Percentiles rank a stretch among this genome's conserved stretches.
These are phyloP conservation scores for Meteorus colon DNA, from an alignment of 2,888 invertebrate species.

Conservation along the genomic window DNA sequence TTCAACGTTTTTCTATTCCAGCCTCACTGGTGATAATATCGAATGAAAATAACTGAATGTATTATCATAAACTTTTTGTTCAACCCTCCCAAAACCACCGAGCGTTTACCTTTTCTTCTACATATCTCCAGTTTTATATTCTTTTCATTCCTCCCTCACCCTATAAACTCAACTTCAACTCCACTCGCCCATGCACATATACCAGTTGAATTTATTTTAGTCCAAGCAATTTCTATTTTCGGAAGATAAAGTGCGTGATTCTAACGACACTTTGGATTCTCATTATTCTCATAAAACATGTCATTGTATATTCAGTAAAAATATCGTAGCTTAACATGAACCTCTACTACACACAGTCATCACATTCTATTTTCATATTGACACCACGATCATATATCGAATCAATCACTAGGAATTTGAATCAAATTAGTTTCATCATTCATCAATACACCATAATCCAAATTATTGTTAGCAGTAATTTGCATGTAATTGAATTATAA, in stretches of 20 bases:
- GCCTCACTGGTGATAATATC: neutral
- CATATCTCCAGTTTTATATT: neutral
- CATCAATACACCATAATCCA: neutral
- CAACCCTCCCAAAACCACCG: neutral
- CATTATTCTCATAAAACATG: neutral
- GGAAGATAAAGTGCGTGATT: constrained; percentile 6
- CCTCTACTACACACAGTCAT: neutral
- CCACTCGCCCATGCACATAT: constrained; percentile 4
- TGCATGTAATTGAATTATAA: neutral
- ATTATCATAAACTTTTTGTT: constrained; percentile 10
- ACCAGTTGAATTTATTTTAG: constrained; percentile 1
- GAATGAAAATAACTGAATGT: constrained; percentile 6
- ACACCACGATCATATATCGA: too few relatives aligned
- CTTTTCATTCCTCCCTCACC: constrained; percentile 1
- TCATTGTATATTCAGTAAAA: neutral
- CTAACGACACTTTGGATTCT: neutral
- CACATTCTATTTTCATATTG: neutral
- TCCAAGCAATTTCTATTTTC: neutral
- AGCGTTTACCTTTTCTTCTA: neutral
- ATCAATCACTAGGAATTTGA: neutral
- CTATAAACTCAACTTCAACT: constrained; percentile 6
- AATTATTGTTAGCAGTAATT: neutral
- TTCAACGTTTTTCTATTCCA: neutral
- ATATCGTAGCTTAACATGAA: neutral
- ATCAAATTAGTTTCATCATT: neutral